phyloP scores from a whole-genome alignment of 1,140 invertebrate species.

The Scaptomyza montana region DNA sequence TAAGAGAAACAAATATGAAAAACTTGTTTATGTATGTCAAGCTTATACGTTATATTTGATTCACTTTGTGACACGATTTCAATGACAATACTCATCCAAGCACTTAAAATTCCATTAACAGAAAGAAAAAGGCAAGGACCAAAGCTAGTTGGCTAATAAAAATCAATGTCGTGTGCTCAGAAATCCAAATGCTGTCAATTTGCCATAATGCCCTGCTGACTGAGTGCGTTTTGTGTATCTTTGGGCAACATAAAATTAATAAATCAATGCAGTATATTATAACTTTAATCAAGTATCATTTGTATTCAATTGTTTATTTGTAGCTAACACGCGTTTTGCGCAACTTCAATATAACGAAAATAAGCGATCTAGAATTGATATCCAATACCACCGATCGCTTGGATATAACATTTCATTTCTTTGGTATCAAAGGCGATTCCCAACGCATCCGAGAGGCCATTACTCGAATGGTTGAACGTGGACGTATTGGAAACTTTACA shows the following conservation, averaged over 20 bases:
- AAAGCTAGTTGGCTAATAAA: slow-evolving; percentile 34
- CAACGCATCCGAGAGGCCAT: slow-evolving; percentile 86
- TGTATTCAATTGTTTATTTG: slow-evolving; percentile 62
- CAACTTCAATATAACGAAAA: slow-evolving; percentile 87
- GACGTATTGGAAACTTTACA: slow-evolving; percentile 87
- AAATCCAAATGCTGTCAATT: slow-evolving; percentile 20
- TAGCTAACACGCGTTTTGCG: slow-evolving; percentile 88
- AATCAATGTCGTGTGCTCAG: slow-evolving; percentile 29
- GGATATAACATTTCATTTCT: slow-evolving; percentile 88
- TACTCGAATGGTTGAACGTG: slow-evolving; percentile 86
- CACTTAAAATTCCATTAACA: too few species aligned
- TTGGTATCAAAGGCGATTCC: slow-evolving; percentile 86
- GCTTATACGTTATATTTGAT: background rate
- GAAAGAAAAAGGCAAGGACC: too few species aligned
- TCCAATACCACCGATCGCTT: slow-evolving; percentile 86
- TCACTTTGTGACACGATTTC: too few species aligned
- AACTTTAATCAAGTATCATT: slow-evolving; percentile 13
- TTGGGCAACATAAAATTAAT: slow-evolving; percentile 1
- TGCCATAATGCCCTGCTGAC: slow-evolving; percentile 10
- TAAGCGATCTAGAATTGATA: slow-evolving; percentile 88
- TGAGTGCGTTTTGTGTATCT: background rate
- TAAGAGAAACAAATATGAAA: too few species aligned
- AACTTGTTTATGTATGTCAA: too few species aligned
- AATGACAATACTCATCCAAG: too few species aligned
- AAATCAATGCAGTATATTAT: background rate